Percentiles rank a stretch among this genome's conserved stretches.
Conservation (phyloP, 2,113 vertebrate genomes). For the Emydocephalus ijimae region DNA sequence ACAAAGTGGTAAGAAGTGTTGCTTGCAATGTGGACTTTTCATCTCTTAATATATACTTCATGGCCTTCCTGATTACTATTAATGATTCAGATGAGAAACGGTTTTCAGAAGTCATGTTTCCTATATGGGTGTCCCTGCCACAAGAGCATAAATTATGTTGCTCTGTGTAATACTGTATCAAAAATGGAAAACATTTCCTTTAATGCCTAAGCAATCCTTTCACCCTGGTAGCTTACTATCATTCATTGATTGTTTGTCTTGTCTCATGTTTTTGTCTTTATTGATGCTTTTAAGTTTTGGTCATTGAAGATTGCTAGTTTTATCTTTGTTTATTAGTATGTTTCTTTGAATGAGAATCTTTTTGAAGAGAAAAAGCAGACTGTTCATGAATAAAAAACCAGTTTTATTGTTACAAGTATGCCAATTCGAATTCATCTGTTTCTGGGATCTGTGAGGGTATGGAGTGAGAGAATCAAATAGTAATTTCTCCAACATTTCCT, state of each 20-base stretch:
- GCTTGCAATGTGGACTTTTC: too few relatives aligned
- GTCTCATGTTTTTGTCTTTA: too few relatives aligned
- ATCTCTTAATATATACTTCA: not conserved
- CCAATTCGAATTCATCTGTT: not conserved
- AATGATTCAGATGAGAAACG: not conserved
- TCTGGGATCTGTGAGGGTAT: not conserved
- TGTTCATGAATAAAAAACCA: not conserved
- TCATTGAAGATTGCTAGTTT: not conserved
- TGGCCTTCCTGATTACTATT: too few relatives aligned
- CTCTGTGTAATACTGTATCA: not conserved
- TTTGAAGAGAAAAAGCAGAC: not conserved
- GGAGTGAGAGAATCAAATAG: not conserved
- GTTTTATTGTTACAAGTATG: not conserved
- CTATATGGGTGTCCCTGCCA: not conserved
- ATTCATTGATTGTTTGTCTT: not conserved
- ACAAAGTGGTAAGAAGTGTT: not conserved
- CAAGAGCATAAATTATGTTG: too few relatives aligned
- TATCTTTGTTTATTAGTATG: not conserved
- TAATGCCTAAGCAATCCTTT: not conserved
- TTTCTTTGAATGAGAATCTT: not conserved
- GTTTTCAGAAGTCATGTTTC: not conserved
- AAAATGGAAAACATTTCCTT: not conserved
- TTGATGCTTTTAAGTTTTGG: not conserved
- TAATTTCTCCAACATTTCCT: not conserved
- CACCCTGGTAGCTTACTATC: not conserved